Evolutionary conservation across 2,888 invertebrate genomes (phyloP), one percentile per base, ranked within the genome.

Genomic region (Epinotia nisella): DNA sequence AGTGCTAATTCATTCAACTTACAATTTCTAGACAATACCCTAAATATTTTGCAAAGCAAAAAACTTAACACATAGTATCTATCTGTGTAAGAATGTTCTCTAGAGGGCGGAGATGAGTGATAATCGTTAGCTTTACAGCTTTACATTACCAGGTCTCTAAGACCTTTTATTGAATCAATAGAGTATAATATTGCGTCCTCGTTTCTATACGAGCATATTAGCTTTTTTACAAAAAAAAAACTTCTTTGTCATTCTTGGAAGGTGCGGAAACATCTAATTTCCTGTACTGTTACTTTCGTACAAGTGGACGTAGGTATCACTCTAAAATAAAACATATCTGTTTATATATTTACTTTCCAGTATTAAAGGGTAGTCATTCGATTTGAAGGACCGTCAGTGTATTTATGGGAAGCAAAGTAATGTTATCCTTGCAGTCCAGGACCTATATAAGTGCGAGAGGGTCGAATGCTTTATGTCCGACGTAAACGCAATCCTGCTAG

Each of bases 121-220:
- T 93, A n/a, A 93, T 90, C 88, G 61, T 90, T 88, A 92, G 93
- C 93, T 93, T 93, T 93, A 93, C 90, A 85, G 92, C 92, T 86
- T 86, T 83, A 80, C 85, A 84, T 83, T 77, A 80, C 79, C 76
- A 75, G 88, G 90, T 91, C 92, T 92, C 78, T 81, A 80, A 92
- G 92, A 87, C 88, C 86, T 61, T 76, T 78, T 78, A 79, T 78
- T 77, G 78, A 78, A 75, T 80, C 80, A 78, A 78, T 68, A 73
- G 64, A 77, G 76, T 78, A 78, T 78, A 74, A 74, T 77, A 77
- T 78, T 78, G 76, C 80, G 81, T 81, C 80, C 81, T 80, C 76
- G 74, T 78, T 77, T 76, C 77, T 74, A 78, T 77, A 78, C 74
- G 75, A 75, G 70, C 71, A 71, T 71, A 75, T 69, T 76, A 77